Evolutionary conservation across 2,888 invertebrate species (phyloP), one percentile per base, ranked within the genome.

Genomic region (Dermolepida albohirtum): DNA sequence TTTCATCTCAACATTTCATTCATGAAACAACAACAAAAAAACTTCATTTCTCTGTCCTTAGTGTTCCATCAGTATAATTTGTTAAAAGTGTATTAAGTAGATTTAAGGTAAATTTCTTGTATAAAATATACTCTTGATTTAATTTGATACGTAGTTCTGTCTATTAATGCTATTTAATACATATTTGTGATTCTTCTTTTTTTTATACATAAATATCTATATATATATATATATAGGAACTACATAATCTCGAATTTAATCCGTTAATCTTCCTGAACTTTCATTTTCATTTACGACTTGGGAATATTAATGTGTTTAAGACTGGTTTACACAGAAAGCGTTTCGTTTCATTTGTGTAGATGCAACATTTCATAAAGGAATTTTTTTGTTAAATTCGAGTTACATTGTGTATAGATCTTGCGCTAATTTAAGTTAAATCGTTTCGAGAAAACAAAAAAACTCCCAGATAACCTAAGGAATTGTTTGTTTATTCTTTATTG

Each of bases 1-100:
- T 72, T 76, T 79, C 76, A 75, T 75, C 76, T 73, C 72, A 67
- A 72, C 73, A 68, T 74, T 72, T 74, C 70, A 74, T 72, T 71
- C 69, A 40, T 63, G 66, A 68, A 57, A 16, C 52, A 51, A 59
- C 44, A 44, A 44, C 12, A 44, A 44, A 51, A n/a, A 14, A 59
- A 57, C 44, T 70, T 70, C 68, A 68, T 68, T 70, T 70, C 34
- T 68, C 68, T 67, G 68, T 70, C 70, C 49, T 68, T 66, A 70
- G 70, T 70, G 70, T 70, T 70, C 63, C 68, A 59, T 70, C 57
- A 70, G 57, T 70, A 70, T 68, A 63, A 67, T 68, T 69, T 66
- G 66, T 69, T 69, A 66, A 66, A 68, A 55, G 68, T 68, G 66
- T 68, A 65, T 69, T 69, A 69, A 51, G 70, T 70, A 70, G 70